A percentile compares a stretch with the other conserved stretches of the same genome.
Conservation (phyloP, 2,888 invertebrate species). For the Thymelicus sylvestris region DNA sequence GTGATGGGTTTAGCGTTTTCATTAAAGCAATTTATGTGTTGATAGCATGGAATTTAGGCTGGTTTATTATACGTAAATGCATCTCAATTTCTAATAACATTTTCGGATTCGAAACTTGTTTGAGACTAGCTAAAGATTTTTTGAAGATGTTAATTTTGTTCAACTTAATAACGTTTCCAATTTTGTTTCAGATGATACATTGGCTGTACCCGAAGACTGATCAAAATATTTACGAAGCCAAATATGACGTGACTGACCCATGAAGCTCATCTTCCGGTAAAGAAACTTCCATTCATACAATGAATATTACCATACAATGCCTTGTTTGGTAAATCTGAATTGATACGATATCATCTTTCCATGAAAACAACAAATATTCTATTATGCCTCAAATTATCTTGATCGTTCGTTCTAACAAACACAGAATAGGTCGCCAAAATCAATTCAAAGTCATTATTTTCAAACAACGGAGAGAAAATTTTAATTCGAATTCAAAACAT, state of each 20-base stretch:
- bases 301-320: slow-evolving; percentile 36
- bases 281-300: slow-evolving; percentile 25
- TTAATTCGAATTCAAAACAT: slow-evolving; percentile 76
- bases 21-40: slow-evolving; percentile 66
- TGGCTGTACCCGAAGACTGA: slow-evolving; percentile 78
- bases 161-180: slow-evolving; percentile 49
- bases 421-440: slow-evolving; percentile 37
- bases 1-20: slow-evolving; percentile 56
- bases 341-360: slow-evolving; percentile 29
- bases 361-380: slow-evolving; percentile 26
- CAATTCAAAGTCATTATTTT: slow-evolving; percentile 54
- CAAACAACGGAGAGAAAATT: slow-evolving; percentile 79
- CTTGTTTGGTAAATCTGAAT: slow-evolving; percentile 26
- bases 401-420: slow-evolving; percentile 15
- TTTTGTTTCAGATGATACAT: slow-evolving; percentile 74
- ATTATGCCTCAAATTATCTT: slow-evolving; percentile 11
- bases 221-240: slow-evolving; percentile 65
- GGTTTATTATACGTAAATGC: slow-evolving; percentile 36
- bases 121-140: slow-evolving; percentile 48
- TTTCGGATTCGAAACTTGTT: slow-evolving; percentile 44
- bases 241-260: slow-evolving; percentile 71
- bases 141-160: slow-evolving; percentile 31
- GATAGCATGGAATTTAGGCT: slow-evolving; percentile 49
- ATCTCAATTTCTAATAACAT: background rate
- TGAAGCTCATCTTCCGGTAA: slow-evolving; percentile 68